These are phyloP conservation scores for Corythucha ciliata DNA, from an alignment of 2,888 invertebrate species.

Conservation along the genomic window DNA sequence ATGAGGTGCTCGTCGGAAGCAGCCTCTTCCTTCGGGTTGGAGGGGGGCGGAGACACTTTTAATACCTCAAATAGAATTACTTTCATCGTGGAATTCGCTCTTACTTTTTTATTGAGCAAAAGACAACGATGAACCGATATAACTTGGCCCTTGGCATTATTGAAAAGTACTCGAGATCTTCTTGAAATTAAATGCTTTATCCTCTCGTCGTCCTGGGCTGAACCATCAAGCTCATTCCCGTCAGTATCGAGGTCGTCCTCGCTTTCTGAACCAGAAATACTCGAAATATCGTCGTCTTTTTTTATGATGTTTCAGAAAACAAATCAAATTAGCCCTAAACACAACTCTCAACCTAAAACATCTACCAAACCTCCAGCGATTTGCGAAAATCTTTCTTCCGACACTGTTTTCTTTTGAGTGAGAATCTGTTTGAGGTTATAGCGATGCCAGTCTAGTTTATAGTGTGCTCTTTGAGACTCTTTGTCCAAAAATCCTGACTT, in stretches of 20 bases:
- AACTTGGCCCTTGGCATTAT: conserved; percentile 56
- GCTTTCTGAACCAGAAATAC: conserved; percentile 55
- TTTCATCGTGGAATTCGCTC: neutral
- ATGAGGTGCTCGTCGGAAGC: conserved; percentile 40
- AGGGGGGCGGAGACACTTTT: conserved; percentile 8
- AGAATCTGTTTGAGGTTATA: conserved; percentile 68
- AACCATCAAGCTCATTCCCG: conserved; percentile 27
- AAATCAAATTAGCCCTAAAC: too few species aligned
- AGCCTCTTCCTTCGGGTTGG: conserved; percentile 41
- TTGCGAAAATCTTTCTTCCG: conserved; percentile 50
- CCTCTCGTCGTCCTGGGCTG: conserved; percentile 34
- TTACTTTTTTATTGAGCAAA: conserved; percentile 60
- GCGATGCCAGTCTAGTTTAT: conserved; percentile 75
- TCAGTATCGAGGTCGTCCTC: conserved; percentile 42
- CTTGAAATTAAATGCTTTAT: conserved; percentile 43
- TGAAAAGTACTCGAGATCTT: conserved; percentile 67
- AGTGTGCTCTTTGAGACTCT: conserved; percentile 61
- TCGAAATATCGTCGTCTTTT: conserved; percentile 53
- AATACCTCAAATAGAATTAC: conserved; percentile 7
- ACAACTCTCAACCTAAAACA: too few species aligned
- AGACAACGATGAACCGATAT: conserved; percentile 66
- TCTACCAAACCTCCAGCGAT: conserved; percentile 43
- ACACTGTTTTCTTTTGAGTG: conserved; percentile 47
- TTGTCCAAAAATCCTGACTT: conserved; percentile 49
- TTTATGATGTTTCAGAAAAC: too few species aligned